phyloP scores from a whole-genome alignment of 2,888 invertebrate genomes.

The Eupithecia dodoneata region DNA sequence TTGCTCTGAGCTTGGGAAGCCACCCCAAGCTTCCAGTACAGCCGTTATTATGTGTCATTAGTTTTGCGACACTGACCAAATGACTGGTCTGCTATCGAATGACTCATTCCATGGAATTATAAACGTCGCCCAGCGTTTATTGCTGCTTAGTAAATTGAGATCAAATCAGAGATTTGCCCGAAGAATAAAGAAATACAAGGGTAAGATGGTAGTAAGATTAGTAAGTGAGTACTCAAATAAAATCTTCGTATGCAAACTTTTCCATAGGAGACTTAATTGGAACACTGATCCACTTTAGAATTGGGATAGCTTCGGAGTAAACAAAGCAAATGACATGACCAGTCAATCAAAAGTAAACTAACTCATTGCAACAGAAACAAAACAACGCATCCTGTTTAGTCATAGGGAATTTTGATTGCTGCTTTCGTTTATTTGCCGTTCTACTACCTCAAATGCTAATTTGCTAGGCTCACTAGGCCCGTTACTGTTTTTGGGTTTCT shows the following conservation, averaged over 20 bases:
- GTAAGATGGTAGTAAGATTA: no score
- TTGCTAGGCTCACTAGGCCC: neutral
- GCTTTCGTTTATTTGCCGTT: constrained; percentile 6
- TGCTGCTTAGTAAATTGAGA: constrained; percentile 42
- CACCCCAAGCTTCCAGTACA: constrained; percentile 70
- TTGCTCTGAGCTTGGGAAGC: constrained; percentile 26
- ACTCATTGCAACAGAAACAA: neutral
- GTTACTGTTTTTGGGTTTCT: neutral
- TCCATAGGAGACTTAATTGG: neutral
- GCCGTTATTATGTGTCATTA: constrained; percentile 84
- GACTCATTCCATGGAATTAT: constrained; percentile 76
- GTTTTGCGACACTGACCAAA: constrained; percentile 84
- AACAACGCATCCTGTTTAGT: neutral
- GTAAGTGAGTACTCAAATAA: neutral
- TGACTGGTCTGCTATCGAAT: constrained; percentile 82
- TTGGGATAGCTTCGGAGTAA: neutral
- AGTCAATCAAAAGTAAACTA: neutral
- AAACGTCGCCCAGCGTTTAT: constrained; percentile 34
- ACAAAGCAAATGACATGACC: neutral
- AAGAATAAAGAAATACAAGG: neutral
- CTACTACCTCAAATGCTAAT: neutral
- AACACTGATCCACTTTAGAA: neutral
- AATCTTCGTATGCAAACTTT: neutral
- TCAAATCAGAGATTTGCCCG: constrained; percentile 3
- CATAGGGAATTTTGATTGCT: constrained; percentile 17